These are phyloP conservation scores for Turnix velox DNA, from an alignment of 2,113 vertebrate species.

Conservation along the genomic window DNA sequence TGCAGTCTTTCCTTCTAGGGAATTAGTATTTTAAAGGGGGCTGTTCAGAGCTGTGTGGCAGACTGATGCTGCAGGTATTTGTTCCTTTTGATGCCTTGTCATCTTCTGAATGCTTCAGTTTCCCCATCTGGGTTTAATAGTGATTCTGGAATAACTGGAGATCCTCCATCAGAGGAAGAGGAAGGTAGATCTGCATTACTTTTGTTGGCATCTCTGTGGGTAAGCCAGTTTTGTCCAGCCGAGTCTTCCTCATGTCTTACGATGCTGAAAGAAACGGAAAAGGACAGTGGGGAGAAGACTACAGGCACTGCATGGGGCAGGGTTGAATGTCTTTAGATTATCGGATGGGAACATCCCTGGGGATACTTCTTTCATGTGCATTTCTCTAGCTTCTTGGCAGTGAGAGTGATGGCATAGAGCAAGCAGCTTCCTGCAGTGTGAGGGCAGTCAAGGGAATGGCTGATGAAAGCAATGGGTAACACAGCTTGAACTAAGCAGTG, in stretches of 20 bases:
- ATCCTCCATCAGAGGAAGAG: neutral
- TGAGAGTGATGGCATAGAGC: neutral
- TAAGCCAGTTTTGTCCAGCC: neutral
- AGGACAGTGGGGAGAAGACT: neutral
- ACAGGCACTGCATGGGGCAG: rapidly evolving
- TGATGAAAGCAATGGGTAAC: neutral
- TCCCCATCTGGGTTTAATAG: neutral
- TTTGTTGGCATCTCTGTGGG: neutral
- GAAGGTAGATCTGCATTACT: neutral
- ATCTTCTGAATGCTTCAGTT: neutral
- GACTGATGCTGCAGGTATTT: neutral
- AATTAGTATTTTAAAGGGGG: neutral
- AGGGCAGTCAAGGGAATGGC: neutral
- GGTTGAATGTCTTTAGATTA: neutral
- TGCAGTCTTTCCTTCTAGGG: neutral
- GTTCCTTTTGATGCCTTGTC: neutral
- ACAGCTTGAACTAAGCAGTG: neutral
- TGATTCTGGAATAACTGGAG: neutral
- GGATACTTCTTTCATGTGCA: neutral
- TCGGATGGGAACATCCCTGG: neutral
- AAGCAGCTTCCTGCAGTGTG: neutral
- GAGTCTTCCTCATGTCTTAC: neutral
- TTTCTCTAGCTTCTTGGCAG: neutral
- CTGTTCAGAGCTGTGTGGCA: neutral
- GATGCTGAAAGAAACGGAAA: neutral